phyloP scores from a whole-genome alignment of 1,140 invertebrate genomes.

The Bombus consobrinus region DNA sequence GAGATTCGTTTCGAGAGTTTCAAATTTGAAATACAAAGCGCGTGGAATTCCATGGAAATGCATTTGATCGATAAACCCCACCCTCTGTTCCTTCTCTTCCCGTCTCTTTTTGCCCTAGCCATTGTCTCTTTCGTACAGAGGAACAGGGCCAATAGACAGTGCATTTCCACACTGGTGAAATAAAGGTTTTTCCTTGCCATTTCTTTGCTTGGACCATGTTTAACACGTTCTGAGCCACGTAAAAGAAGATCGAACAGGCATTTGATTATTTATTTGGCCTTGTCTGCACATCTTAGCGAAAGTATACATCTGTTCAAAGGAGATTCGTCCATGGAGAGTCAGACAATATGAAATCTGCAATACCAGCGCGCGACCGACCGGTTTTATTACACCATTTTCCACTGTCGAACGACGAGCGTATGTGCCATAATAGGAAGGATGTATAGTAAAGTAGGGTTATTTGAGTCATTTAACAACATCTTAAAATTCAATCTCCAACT shows the following conservation, averaged over 20 bases:
- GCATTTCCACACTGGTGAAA: background rate
- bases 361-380: background rate
- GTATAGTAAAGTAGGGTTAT: no score
- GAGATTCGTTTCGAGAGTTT: conserved; percentile 21
- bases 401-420: background rate
- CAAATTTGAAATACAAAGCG: conserved; percentile 44
- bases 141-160: background rate
- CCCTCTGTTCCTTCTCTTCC: background rate
- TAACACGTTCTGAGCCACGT: background rate
- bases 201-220: background rate
- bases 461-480: no score
- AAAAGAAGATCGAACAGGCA: background rate
- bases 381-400: background rate
- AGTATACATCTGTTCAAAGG: background rate
- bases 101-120: background rate
- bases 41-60: conserved; percentile 37
- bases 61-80: conserved; percentile 24
- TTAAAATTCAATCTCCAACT: no score
- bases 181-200: background rate
- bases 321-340: background rate
- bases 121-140: background rate
- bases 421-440: no score
- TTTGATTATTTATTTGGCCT: background rate
- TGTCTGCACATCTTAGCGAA: background rate
- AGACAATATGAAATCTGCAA: background rate